Base-by-base conservation (phyloP, 2,797 vertebrate genomes). In the Sarcoramphus papa region DNA sequence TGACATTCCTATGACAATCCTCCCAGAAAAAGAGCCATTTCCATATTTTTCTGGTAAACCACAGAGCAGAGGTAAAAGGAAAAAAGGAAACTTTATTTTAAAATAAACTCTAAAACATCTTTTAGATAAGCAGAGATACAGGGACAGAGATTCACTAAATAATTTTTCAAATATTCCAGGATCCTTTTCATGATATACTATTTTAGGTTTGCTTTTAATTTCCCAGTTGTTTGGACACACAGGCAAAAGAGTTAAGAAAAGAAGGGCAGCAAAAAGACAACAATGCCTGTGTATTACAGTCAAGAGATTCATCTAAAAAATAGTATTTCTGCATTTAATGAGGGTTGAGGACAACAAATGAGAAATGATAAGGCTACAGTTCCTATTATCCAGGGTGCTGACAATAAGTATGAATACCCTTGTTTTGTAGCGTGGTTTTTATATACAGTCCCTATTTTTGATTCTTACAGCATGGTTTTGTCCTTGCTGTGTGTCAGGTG, bases 201-300 rank as follows among this genome's bases (percentile, higher is more conserved):
- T 35, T 92, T 80, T 65, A 85, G 86, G 50, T 91, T 94, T 94
- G 47, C 40, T 92, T 96, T 94, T 90, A 70, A 90, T 92, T 95
- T 92, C 70, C 76, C 65, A 70, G 53, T 88, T 95, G 43, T 91
- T 94, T 91, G 45, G 73, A 88, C 60, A 77, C 27, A 82, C 5
- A 70, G 53, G 78, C n/a, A 85, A 95, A 96, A 88, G 23, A 72
- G 96, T 37, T 60, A 88, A 25, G 56, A 48, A 91, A 91, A 73
- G 72, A 77, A 94, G 27, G 13, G 54, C 85, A 89, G 74, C 23
- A 91, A 88, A 83, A 56, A 63, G 22, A 94, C 91, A 86, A 77
- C 30, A 63, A 65, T 54, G 63, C 5, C 77, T 65, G 8, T 57
- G 9, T 53, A 67, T 23, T 91, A 33, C n/a, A 93, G 19, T 54